Evolutionary conservation across 2,888 invertebrate species (phyloP), one percentile per base, ranked within the genome.

Genomic region (Chalcis sispes): DNA sequence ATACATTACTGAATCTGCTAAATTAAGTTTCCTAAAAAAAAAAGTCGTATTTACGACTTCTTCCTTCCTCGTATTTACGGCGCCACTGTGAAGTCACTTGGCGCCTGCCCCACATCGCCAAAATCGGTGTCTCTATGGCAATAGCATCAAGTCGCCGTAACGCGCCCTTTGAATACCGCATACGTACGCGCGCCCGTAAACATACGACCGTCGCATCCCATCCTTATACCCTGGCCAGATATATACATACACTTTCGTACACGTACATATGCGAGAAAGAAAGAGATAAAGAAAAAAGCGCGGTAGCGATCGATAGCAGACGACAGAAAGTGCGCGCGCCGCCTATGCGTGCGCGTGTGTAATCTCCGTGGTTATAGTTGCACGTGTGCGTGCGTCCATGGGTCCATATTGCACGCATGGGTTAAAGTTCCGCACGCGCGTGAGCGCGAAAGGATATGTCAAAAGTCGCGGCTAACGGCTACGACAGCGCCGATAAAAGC

Each of bases 241-340:
- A n/a, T n/a, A n/a, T n/a, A n/a, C n/a, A n/a, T 27, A 7, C 20
- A 7, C 10, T 36, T 4, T 36, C 36, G 36, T 36, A 36, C 42
- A 42, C 42, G 42, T 15, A 32, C 32, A 32, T n/a, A 10, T 36
- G 36, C 36, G 36, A 10, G 36, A 7, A 36, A 4, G 36, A 7
- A 7, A 36, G 4, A 10, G 5, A 13, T 42, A 42, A 42, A 7
- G 36, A 36, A 42, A 42, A 7, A 10, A 36, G 7, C 8, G 42
- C 2, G 42, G 15, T 27, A 46, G 5, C 71, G 72, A 76, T 72
- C 76, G 67, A 76, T 76, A 76, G 72, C 76, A 67, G 72, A 72
- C 67, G 76, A 72, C 76, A 42, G n/a, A 32, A 59, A 61, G 56
- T 58, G 76, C 76, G 76, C 75, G 64, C 72, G 72, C 40, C 65